Evolutionary conservation across 92 coral and sea anemone genomes (phyloP).

Genomic region (Epizoanthus rinbou): DNA sequence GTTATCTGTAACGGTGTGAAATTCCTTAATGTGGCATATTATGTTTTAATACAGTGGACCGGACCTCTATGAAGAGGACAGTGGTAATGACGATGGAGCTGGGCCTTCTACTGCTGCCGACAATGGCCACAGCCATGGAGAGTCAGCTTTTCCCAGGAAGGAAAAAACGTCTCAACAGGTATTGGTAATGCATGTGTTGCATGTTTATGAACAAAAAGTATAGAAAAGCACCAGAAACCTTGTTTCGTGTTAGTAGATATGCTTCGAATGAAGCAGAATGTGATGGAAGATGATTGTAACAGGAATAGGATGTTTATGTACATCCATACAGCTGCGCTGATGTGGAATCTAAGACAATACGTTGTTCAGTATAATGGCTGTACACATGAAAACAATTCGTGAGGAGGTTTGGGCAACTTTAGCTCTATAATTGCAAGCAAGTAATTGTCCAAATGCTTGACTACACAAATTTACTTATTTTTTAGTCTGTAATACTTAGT

Average conservation of each 20-base stretch:
- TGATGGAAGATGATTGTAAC: too few relatives aligned
- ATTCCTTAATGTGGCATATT: not conserved
- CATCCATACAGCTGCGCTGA: too few relatives aligned
- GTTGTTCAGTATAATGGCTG: not conserved
- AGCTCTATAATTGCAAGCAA: constrained; percentile 2
- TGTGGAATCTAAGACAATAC: too few relatives aligned
- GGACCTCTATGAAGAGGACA: constrained; percentile 77
- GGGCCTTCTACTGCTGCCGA: constrained; percentile 70
- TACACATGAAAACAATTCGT: not conserved
- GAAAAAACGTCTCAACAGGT: constrained; percentile 93
- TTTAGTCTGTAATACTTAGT: too few relatives aligned
- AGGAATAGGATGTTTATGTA: too few relatives aligned
- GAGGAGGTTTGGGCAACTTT: not conserved
- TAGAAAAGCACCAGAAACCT: too few relatives aligned
- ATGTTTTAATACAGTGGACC: constrained; percentile 85
- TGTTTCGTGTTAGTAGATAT: too few relatives aligned
- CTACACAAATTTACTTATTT: too few relatives aligned
- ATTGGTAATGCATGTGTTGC: not conserved
- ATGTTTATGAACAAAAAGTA: too few relatives aligned
- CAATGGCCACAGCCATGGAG: constrained; percentile 12
- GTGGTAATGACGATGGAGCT: constrained; percentile 54
- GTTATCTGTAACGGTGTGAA: not conserved
- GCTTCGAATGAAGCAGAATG: too few relatives aligned
- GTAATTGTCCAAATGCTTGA: too few relatives aligned
- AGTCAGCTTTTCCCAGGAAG: constrained; percentile 47